A percentile compares a stretch with the other conserved stretches of the same genome.
phyloP scores from a whole-genome alignment of 37 sponge, comb jelly and placozoan genomes.

The Amphimedon queenslandica region DNA sequence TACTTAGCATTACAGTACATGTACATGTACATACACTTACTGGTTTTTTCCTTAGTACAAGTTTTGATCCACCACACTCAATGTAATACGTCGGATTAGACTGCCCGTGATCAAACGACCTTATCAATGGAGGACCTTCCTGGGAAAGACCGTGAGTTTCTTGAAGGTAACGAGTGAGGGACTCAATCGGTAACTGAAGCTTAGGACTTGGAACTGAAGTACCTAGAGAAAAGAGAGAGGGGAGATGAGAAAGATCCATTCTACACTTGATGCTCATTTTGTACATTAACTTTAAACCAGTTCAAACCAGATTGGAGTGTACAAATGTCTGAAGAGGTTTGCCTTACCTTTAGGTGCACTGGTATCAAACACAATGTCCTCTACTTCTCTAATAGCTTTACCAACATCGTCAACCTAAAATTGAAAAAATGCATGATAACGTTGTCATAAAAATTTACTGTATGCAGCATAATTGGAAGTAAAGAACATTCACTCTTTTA shows the following conservation, averaged over 20 bases:
- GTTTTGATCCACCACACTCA: conserved; percentile 35
- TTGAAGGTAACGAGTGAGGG: conserved; percentile 32
- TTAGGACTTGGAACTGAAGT: conserved; percentile 31
- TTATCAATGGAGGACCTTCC: conserved; percentile 16
- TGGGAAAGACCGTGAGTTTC: conserved; percentile 21
- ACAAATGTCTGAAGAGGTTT: conserved; percentile 2
- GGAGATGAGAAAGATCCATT: not conserved
- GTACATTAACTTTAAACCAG: no score
- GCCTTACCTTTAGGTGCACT: no score
- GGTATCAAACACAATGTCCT: no score
- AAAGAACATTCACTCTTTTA: not conserved
- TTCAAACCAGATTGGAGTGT: not conserved
- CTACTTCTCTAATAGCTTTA: conserved; percentile 32
- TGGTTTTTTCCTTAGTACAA: conserved; percentile 82
- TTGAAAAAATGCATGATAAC: not conserved
- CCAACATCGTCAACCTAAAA: conserved; percentile 26
- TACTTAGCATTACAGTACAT: no score
- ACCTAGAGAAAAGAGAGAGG: conserved; percentile 15
- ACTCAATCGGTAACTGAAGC: conserved; percentile 20
- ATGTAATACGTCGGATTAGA: conserved; percentile 85
- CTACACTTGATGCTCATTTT: no score
- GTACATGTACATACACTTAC: conserved; percentile 12
- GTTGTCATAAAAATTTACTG: no score
- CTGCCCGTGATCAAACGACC: conserved; percentile 65
- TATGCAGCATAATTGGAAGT: not conserved